Base-by-base conservation (phyloP, 2,113 vertebrate species). In the Engraulis encrasicolus region DNA sequence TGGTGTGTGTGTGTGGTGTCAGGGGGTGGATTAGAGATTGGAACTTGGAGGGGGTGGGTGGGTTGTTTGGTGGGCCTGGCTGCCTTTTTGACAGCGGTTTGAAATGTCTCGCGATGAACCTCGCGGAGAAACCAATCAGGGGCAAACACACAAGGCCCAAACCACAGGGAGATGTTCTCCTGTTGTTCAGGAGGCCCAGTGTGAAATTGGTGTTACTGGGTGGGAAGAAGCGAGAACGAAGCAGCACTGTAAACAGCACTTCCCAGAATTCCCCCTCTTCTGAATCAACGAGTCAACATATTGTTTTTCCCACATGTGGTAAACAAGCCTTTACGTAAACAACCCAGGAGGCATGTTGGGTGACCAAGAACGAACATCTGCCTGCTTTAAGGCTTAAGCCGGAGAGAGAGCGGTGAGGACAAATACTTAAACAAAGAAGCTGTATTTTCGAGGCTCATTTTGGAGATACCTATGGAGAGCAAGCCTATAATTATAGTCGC, bases 91-190 rank as follows among this genome's bases (percentile, higher is more conserved):
- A 74, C 27, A 14, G 66, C 66, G 12, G 66, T 31, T 74, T 74
- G 52, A 74, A 74, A 74, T 34, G n/a, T 15, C 15, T 31, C 34
- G 23, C 14, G 27, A 74, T 74, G 66, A 27, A n/a, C n/a, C n/a
- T n/a, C n/a, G n/a, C 31, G 66, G 66, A 34, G 66, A 74, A 74
- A 74, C 27, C 66, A 18, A 27, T 74, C 66, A 17, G 17, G 27
- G 31, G n/a, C n/a, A n/a, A 74, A 34, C 66, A 74, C 66, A 34
- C 66, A 74, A 34, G 66, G 34, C 12, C 34, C 66, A 34, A 74
- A 74, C 66, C 66, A 74, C 66, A 74, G 31, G 66, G 66, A 74
- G 66, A 74, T 74, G 66, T 74, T 74, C 66, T 31, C 66, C 66
- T 15, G 66, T 36, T 74, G 66, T 27, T 74, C 34, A 34, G 12